phyloP scores from a whole-genome alignment of 1,140 invertebrate species.

The Drosophila simulans region DNA sequence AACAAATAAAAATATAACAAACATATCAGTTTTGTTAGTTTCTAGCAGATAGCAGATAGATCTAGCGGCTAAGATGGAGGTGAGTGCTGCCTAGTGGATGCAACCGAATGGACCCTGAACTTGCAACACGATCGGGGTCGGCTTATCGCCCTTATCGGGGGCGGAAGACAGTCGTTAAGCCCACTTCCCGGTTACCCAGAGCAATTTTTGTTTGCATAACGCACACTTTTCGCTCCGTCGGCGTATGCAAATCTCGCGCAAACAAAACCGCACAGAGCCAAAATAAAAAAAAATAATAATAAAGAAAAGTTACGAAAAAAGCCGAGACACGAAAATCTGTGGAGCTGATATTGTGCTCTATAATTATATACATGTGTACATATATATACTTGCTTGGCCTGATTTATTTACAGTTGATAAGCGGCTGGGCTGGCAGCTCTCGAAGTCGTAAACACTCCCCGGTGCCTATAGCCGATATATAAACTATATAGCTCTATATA shows the following conservation, averaged over 20 bases:
- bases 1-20: too few relatives aligned
- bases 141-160: conserved; percentile 23
- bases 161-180: conserved; percentile 5
- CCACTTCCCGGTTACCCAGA: neutral
- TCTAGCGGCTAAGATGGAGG: neutral
- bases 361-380: conserved; percentile 20
- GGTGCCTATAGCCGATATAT: conserved; percentile 17
- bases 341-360: conserved; percentile 19
- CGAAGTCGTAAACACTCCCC: conserved; percentile 23
- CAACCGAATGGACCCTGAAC: conserved; percentile 7
- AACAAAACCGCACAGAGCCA: conserved; percentile 5
- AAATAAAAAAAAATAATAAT: neutral
- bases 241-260: conserved; percentile 6
- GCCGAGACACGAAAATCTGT: conserved; percentile 4
- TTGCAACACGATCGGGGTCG: neutral
- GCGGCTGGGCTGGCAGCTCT: conserved; percentile 3
- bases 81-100: neutral
- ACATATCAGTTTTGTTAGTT: neutral
- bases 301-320: conserved; percentile 3
- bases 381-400: conserved; percentile 31
- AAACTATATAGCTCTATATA: neutral
- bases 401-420: conserved; percentile 45
- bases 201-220: conserved; percentile 21
- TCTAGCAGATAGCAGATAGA: neutral
- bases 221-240: neutral